Percentiles rank a stretch among this genome's conserved stretches.
These are phyloP conservation scores for Acanthosepion lycidas DNA, from an alignment of 2,888 invertebrate species.

Conservation along the genomic window DNA sequence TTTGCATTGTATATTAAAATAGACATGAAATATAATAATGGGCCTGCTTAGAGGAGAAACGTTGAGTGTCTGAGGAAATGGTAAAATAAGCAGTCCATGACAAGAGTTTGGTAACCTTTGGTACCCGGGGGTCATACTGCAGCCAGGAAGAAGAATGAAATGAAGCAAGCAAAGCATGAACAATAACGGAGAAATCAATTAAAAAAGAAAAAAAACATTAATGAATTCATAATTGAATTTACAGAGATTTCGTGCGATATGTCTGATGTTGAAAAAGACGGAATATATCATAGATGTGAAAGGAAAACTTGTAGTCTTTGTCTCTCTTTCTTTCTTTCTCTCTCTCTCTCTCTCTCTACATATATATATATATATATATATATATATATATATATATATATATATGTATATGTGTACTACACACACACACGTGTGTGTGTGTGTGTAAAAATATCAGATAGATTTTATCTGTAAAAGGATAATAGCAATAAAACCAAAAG, in stretches of 20 bases:
- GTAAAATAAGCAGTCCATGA: background rate
- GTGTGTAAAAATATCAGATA: too few relatives aligned
- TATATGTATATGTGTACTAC: background rate
- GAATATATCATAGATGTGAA: too few relatives aligned
- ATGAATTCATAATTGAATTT: background rate
- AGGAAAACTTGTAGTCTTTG: too few relatives aligned
- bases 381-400: background rate
- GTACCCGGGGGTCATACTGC: background rate
- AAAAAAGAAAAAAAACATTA: background rate
- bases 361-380: slow-evolving; percentile 2
- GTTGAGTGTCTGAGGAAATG: background rate
- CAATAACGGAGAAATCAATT: background rate
- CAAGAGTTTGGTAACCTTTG: background rate
- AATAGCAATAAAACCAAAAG: too few relatives aligned
- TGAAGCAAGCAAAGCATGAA: background rate
- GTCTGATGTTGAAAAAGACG: background rate
- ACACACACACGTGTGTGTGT: too few relatives aligned
- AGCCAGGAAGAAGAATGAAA: background rate
- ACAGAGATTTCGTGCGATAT: background rate
- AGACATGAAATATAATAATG: background rate
- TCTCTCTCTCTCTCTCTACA: background rate
- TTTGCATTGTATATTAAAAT: background rate
- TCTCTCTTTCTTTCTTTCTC: too few relatives aligned
- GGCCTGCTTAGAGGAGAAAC: background rate
- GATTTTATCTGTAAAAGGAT: too few relatives aligned